Percentiles rank a stretch among this genome's conserved stretches.
These are phyloP conservation scores for Pygoscelis antarcticus DNA, from an alignment of 2,113 vertebrate genomes.

Conservation along the genomic window DNA sequence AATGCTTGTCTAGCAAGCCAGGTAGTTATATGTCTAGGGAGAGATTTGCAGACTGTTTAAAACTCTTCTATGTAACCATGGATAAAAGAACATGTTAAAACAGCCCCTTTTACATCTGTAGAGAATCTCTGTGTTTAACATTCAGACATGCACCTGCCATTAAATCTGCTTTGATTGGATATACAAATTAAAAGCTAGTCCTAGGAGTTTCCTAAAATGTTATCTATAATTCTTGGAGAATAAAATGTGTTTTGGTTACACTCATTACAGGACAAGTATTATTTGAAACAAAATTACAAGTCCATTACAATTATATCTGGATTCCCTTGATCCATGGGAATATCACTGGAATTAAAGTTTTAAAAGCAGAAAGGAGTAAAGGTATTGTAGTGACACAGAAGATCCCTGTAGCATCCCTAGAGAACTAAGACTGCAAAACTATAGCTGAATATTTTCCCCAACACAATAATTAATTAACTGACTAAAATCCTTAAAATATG, in stretches of 20 bases:
- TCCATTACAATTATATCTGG: background rate
- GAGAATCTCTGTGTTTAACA: background rate
- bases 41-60: background rate
- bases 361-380: background rate
- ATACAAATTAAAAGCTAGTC: background rate
- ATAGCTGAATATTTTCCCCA: background rate
- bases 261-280: background rate
- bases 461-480: background rate
- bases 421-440: background rate
- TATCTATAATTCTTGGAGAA: background rate
- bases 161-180: background rate
- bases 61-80: background rate
- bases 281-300: background rate
- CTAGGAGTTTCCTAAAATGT: background rate
- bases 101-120: background rate
- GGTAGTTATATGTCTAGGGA: background rate
- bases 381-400: background rate
- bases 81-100: background rate
- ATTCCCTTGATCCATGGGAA: background rate
- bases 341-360: background rate
- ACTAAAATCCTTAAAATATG: background rate
- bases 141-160: background rate
- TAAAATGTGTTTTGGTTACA: background rate
- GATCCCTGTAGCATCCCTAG: background rate
- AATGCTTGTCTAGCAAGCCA: background rate